Evolutionary conservation across 2,797 vertebrate genomes (phyloP), one percentile per base, ranked within the genome.

Genomic region (Tenualosa thibaudeaui): DNA sequence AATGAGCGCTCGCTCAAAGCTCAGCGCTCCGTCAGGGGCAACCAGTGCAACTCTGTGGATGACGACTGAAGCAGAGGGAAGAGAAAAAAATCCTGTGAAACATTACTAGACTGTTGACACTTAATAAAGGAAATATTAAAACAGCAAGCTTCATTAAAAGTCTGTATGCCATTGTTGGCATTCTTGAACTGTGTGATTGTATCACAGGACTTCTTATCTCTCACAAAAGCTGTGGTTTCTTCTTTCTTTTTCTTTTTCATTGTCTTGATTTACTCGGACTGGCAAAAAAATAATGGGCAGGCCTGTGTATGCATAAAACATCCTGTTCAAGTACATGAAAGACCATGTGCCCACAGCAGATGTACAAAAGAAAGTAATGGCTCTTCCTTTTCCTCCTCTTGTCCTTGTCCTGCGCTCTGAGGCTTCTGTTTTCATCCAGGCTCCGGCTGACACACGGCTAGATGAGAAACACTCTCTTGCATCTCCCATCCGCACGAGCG

Each of bases 1-100:
- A 75, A 40, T 3, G 5, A 75, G 68, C 15, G 31, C 68, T 75
- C 37, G 31, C 68, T 75, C 68, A 75, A 75, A 40, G 68, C 68
- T 75, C 37, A 75, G 37, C 37, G 13, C 68, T 17, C 31, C 68
- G 31, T 75, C 68, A 75, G 68, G 68, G 68, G 68, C 31, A 75
- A 75, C 68, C 31, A 4, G 17, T 13, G 24, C 37, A 31, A 5
- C 62, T 65, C 26, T 40, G 68, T 43, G 24, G 68, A 40, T 40
- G 31, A 40, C 1, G 68, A 40, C 5, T 17, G 40, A 26, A 10
- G 62, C 22, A 2, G 24, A 8, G 62, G 7, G 7, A 17, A 3
- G 24, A 12, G 24, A 40, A 40, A 43, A 43, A 40, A 40, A 26
- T 13, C 31, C 68, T 31, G 10, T 75, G 68, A 40, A 75, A 75